Evolutionary conservation across 2,888 invertebrate species (phyloP), one percentile per base, ranked within the genome.

Genomic region (Platypus cylindrus): DNA sequence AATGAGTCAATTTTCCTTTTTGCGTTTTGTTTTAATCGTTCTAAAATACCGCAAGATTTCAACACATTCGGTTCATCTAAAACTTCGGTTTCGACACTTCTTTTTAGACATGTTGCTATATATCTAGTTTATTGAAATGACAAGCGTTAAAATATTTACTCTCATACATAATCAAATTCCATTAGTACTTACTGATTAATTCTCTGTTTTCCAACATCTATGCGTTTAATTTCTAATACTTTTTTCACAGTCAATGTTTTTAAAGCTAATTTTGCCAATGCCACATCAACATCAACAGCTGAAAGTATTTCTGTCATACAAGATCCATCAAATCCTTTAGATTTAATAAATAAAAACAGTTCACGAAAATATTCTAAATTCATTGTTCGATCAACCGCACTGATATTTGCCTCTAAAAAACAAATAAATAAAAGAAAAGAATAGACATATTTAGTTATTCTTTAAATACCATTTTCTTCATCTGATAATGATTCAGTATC

Each of bases 401-500:
- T 11, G 15, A 11, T 30, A 16, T 17, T 7, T 12, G 12, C 31
- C 7, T 31, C 31, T 31, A 13, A 17, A 31, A 31, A 11, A 31
- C 16, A 33, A 12, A 29, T 12, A 24, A 32, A 13, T 33, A 5
- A 23, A 16, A 32, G 3, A 15, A 17, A 29, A 33, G 5, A 7
- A 11, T 20, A 16, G 17, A 17, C 20, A n/a, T n/a, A n/a, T n/a
- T n/a, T n/a, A n/a, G n/a, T n/a, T n/a, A n/a, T n/a, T n/a, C n/a
- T n/a, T n/a, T n/a, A n/a, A 13, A 11, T 33, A 48, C 13, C 37
- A 17, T 32, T 48, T 46, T 33, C 51, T 8, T 50, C 49, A n/a
- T 48, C 47, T 22, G 48, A 46, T 13, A 55, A 56, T 25, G 57
- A 64, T 16, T 62, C 65, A n/a, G 61, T 61, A 3, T 62, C 22